Conservation (phyloP, 2,888 invertebrate genomes). For the Hyalella azteca region DNA sequence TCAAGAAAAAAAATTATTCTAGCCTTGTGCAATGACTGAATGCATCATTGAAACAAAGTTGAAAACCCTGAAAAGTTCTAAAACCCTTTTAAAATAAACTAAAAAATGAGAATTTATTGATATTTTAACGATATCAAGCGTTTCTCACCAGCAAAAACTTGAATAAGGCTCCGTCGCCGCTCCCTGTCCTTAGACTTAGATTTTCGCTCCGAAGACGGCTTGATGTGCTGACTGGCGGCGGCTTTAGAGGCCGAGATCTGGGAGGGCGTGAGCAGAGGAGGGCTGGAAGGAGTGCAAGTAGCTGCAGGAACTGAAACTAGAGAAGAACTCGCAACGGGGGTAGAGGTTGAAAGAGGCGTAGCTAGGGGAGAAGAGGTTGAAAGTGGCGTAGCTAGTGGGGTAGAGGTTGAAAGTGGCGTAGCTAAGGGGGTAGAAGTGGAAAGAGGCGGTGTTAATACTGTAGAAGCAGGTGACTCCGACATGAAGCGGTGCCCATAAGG, state of each 20-base stretch:
- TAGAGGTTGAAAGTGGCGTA: background rate
- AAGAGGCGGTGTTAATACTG: constrained; percentile 3
- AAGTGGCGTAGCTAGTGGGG: background rate
- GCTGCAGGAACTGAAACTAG: background rate
- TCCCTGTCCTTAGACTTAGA: constrained; percentile 56
- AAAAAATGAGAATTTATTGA: too few species aligned
- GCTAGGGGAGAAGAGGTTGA: background rate
- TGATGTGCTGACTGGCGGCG: background rate
- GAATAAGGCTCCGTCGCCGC: constrained; percentile 55
- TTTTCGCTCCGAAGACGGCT: constrained; percentile 21
- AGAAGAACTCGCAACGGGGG: constrained; percentile 6
- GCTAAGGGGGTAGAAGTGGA: constrained; percentile 21
- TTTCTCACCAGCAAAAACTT: constrained; percentile 55
- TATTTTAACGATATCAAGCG: too few species aligned
- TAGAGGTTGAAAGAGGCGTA: background rate
- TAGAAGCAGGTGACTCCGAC: background rate
- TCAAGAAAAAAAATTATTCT: too few species aligned
- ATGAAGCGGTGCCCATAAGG: background rate
- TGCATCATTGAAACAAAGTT: too few species aligned
- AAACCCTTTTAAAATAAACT: too few species aligned
- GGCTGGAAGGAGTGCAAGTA: background rate
- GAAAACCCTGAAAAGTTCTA: too few species aligned
- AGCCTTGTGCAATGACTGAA: too few species aligned
- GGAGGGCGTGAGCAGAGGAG: constrained; percentile 38
- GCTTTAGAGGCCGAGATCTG: constrained; percentile 19